Evolutionary conservation across 2,888 invertebrate species (phyloP).

Genomic region (Phyto melanocephala): DNA sequence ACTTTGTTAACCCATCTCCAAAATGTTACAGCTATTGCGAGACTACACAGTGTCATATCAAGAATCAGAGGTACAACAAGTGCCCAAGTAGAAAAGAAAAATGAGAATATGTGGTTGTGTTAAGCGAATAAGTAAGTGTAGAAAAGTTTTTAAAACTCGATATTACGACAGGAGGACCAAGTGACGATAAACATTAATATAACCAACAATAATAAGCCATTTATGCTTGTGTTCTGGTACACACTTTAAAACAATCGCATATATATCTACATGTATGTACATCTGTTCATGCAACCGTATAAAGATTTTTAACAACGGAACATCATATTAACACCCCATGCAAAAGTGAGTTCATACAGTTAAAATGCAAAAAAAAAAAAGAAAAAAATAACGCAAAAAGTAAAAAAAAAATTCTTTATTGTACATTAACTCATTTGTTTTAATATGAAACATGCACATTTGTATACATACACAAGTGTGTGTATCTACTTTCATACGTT

Average conservation of each 20-base stretch:
- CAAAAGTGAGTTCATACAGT: slow-evolving; percentile 32
- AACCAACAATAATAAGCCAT: slow-evolving; percentile 61
- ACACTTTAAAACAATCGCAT: neutral
- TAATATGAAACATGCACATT: slow-evolving; percentile 8
- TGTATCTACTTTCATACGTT: neutral
- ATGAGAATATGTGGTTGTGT: neutral
- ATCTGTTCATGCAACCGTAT: neutral
- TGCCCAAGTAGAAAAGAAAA: neutral
- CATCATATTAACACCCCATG: slow-evolving; percentile 54
- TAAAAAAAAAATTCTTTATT: slow-evolving; percentile 27
- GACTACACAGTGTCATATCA: neutral
- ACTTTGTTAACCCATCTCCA: too few species aligned
- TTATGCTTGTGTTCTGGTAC: slow-evolving; percentile 25
- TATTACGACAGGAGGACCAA: slow-evolving; percentile 60
- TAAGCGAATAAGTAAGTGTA: slow-evolving; percentile 12
- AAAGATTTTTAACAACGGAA: slow-evolving; percentile 12
- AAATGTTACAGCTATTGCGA: neutral
- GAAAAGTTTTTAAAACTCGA: slow-evolving; percentile 38
- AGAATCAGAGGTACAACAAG: slow-evolving; percentile 5
- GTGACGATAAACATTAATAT: slow-evolving; percentile 61
- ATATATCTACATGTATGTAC: neutral
- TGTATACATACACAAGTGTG: neutral
- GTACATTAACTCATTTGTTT: slow-evolving; percentile 57
- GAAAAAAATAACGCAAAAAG: slow-evolving; percentile 18
- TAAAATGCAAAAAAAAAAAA: slow-evolving; percentile 65